Base-by-base conservation (phyloP, 2,888 invertebrate genomes). In the Arrhopalites spinosus region DNA sequence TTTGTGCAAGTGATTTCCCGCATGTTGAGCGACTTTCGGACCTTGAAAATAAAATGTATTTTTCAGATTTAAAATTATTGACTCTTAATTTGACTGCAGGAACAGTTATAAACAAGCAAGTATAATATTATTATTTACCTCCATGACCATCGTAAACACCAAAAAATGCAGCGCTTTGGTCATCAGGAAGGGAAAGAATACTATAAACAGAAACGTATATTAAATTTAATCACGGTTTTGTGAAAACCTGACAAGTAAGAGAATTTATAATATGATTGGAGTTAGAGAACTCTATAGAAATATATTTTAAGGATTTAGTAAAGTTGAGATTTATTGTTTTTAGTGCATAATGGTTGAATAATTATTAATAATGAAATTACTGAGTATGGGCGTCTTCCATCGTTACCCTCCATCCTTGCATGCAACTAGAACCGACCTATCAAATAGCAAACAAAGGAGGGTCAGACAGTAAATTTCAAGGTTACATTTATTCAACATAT, bases 341-440 rank as follows among this genome's bases (percentile, higher is more conserved):
- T n/a, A n/a, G n/a, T n/a, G n/a, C n/a, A n/a, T n/a, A n/a, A n/a
- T n/a, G n/a, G n/a, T n/a, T n/a, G n/a, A n/a, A n/a, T n/a, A n/a
- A n/a, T n/a, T n/a, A n/a, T n/a, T n/a, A n/a, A n/a, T n/a, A 36
- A 36, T 36, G 11, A 84, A 98, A 36, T 36, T 36, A 36, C 36
- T n/a, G 96, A 68, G 97, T 96, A 86, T 99, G 99, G 0, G 96
- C 94, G 87, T 99, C 99, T 87, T 99, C 99, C 99, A 99, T 99
- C 81, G 95, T 95, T 75, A 97, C 92, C 79, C 99, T 88, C 99
- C 99, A 99, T 86, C 99, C 99, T 87, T 99, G 99, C 98, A 99
- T 99, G 85, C 95, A 96, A 25, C 96, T 96, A 0, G 96, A 95
- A n/a, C 96, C 98, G 5, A 99, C 96, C 83, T 89, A 87, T 81